These are phyloP conservation scores for Procambarus virginalis DNA, from an alignment of 1,140 invertebrate genomes.

Conservation along the genomic window DNA sequence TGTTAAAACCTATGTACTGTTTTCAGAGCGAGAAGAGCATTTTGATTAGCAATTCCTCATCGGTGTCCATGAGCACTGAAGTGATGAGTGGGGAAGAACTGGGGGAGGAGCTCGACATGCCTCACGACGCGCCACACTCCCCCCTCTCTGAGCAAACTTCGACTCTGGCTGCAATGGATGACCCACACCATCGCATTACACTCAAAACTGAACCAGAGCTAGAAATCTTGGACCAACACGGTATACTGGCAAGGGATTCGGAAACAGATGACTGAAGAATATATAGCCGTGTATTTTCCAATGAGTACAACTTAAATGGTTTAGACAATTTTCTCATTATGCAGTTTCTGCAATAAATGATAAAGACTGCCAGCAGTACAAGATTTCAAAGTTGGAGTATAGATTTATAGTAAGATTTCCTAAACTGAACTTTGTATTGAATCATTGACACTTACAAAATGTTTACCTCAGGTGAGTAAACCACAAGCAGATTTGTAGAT, in stretches of 20 bases:
- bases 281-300: background rate
- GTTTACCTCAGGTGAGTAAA: background rate
- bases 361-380: background rate
- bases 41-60: slow-evolving; percentile 55
- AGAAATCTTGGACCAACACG: slow-evolving; percentile 53
- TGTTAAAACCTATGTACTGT: background rate
- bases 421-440: background rate
- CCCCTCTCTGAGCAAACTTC: slow-evolving; percentile 30
- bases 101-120: slow-evolving; percentile 29
- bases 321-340: background rate
- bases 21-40: slow-evolving; percentile 50
- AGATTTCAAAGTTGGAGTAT: background rate
- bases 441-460: background rate
- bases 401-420: background rate
- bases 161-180: slow-evolving; percentile 35
- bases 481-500: background rate
- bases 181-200: slow-evolving; percentile 51
- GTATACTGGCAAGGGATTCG: slow-evolving; percentile 50
- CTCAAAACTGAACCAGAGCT: slow-evolving; percentile 55
- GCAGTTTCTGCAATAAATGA: background rate
- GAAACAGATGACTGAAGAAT: slow-evolving; percentile 55
- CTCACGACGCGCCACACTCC: background rate
- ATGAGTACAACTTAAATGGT: background rate
- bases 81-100: slow-evolving; percentile 48
- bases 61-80: slow-evolving; percentile 37